phyloP scores from a whole-genome alignment of 2,113 vertebrate species.

The Ivindomyrus marchei region DNA sequence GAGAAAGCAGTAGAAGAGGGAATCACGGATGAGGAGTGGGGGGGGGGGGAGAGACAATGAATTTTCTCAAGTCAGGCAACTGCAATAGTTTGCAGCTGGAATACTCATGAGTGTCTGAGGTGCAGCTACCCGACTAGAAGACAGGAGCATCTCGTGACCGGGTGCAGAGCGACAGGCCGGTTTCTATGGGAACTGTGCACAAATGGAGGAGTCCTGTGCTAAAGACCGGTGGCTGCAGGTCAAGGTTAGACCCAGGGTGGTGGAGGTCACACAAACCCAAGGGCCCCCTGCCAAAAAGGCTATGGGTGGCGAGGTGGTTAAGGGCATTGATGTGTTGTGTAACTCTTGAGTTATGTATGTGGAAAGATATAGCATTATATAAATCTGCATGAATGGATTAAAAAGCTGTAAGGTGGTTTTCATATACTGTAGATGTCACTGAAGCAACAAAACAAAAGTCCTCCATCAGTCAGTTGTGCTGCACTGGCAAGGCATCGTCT shows the following conservation, averaged over 20 bases:
- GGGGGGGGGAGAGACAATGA: slow-evolving; percentile 23
- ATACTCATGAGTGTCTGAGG: slow-evolving; percentile 61
- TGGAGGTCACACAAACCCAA: neutral
- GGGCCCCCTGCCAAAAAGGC: neutral
- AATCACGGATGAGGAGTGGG: neutral
- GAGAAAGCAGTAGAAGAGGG: slow-evolving; percentile 12
- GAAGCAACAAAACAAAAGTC: neutral
- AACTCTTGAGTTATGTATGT: neutral
- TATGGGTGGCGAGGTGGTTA: neutral
- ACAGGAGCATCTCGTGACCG: neutral
- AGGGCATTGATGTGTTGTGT: neutral
- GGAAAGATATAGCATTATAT: neutral
- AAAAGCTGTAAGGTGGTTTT: neutral
- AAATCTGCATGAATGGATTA: neutral
- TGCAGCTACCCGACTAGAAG: neutral
- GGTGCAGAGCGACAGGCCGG: too few relatives aligned
- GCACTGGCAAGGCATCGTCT: neutral
- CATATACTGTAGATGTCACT: neutral
- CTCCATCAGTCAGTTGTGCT: neutral
- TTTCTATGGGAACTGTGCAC: neutral
- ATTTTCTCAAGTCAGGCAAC: slow-evolving; percentile 49
- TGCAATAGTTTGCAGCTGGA: slow-evolving; percentile 69
- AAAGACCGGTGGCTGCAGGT: neutral
- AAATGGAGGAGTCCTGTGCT: too few relatives aligned
- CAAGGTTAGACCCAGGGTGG: neutral